A percentile compares a stretch with the other conserved stretches of the same genome.
Conservation (phyloP, 2,797 vertebrate species). For the Neoniphon sammara region DNA sequence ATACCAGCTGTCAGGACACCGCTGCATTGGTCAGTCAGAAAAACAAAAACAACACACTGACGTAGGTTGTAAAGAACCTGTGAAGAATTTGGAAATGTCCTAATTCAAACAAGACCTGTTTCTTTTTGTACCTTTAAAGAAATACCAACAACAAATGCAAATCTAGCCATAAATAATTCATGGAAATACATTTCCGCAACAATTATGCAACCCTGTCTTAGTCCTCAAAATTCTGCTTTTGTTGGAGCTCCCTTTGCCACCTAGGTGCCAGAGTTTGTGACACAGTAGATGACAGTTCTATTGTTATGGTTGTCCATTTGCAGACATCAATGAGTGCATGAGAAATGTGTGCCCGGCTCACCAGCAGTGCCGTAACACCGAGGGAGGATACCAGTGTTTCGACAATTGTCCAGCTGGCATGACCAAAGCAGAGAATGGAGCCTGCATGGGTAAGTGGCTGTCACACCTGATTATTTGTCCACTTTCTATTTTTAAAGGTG, state of each 20-base stretch:
- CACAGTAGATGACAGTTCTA: conserved; percentile 4
- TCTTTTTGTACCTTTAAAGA: too few species aligned
- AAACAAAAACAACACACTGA: background rate
- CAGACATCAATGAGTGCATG: conserved; percentile 87
- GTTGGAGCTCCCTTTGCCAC: too few species aligned
- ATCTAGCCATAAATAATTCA: too few species aligned
- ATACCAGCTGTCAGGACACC: conserved; percentile 84
- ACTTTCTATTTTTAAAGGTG: conserved; percentile 7
- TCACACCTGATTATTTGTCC: background rate
- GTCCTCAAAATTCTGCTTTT: too few species aligned
- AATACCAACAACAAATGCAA: too few species aligned
- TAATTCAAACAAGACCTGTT: too few species aligned
- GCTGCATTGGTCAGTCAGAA: conserved; percentile 82
- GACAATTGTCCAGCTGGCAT: conserved; percentile 85
- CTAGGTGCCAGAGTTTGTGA: background rate
- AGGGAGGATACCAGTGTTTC: conserved; percentile 86
- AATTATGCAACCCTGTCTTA: too few species aligned
- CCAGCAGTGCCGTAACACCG: conserved; percentile 86
- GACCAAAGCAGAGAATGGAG: conserved; percentile 79
- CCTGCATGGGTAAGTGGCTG: conserved; percentile 80
- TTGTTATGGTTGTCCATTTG: conserved; percentile 15
- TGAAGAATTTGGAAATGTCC: too few species aligned
- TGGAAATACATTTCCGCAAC: too few species aligned
- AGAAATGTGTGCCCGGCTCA: conserved; percentile 83
- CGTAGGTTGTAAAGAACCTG: background rate